Evolutionary conservation across 2,888 invertebrate genomes (phyloP).

Genomic region (Iselma pallidipennis): DNA sequence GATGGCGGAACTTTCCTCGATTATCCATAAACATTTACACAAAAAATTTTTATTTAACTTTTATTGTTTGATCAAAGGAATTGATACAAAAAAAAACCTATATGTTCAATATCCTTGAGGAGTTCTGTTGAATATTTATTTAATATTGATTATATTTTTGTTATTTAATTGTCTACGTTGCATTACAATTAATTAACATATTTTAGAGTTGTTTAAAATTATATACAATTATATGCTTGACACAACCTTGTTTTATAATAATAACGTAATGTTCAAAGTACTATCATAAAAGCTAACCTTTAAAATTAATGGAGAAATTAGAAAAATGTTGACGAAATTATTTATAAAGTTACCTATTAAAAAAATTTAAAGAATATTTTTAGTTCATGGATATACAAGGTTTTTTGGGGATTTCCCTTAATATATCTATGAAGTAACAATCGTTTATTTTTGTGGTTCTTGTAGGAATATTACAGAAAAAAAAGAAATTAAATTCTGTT

Average conservation of each 20-base stretch:
- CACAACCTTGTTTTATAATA: conserved; percentile 14
- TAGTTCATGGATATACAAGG: neutral
- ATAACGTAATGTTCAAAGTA: conserved; percentile 14
- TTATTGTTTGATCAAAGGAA: neutral
- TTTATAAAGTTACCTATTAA: neutral
- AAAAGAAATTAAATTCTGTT: neutral
- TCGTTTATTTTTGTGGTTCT: neutral
- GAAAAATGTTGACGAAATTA: neutral
- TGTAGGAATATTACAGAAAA: no score
- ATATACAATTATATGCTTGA: conserved; percentile 5
- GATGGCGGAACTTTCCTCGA: conserved; percentile 12
- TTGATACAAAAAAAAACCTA: neutral
- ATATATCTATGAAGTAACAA: neutral
- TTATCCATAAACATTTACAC: neutral
- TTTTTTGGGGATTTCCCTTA: neutral
- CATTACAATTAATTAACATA: neutral
- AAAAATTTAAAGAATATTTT: neutral
- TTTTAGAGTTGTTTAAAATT: conserved; percentile 1
- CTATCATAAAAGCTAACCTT: conserved; percentile 7
- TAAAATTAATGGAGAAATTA: neutral
- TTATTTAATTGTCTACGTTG: conserved; percentile 3
- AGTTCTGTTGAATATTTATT: neutral
- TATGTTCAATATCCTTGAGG: neutral
- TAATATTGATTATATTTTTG: neutral
- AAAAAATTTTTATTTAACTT: neutral